Evolutionary conservation across 2,113 vertebrate genomes (phyloP).

Genomic region (Lanius collurio): DNA sequence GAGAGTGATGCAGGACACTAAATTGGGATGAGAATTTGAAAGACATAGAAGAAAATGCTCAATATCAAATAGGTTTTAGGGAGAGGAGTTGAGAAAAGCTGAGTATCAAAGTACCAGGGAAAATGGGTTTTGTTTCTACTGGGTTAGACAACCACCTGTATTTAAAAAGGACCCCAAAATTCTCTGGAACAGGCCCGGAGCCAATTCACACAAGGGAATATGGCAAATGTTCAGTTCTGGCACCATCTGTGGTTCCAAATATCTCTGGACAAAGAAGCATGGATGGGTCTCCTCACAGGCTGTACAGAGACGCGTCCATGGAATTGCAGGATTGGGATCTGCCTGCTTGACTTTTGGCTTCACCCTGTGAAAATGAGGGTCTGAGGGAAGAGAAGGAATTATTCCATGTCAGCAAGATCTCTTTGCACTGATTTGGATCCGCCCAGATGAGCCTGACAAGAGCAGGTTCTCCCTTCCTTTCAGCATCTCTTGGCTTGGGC

Average conservation of each 20-base stretch:
- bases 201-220: neutral
- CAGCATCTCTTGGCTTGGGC: neutral
- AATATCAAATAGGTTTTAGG: rapidly evolving
- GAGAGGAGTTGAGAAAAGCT: neutral
- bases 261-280: neutral
- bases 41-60: neutral
- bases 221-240: neutral
- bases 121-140: neutral
- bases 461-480: neutral
- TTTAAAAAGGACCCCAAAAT: neutral
- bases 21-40: neutral
- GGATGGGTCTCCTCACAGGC: rapidly evolving
- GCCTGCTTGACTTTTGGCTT: neutral
- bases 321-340: neutral
- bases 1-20: neutral
- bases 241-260: neutral
- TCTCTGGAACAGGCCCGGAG: neutral
- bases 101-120: neutral
- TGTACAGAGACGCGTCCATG: rapidly evolving
- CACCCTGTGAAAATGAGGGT: neutral
- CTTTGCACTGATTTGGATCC: neutral
- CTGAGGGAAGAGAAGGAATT: neutral
- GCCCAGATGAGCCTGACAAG: neutral
- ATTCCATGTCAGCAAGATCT: neutral
- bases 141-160: neutral